Percentiles rank a stretch among this genome's conserved stretches.
Conservation (phyloP, 2,888 invertebrate genomes). For the Seira musarum region DNA sequence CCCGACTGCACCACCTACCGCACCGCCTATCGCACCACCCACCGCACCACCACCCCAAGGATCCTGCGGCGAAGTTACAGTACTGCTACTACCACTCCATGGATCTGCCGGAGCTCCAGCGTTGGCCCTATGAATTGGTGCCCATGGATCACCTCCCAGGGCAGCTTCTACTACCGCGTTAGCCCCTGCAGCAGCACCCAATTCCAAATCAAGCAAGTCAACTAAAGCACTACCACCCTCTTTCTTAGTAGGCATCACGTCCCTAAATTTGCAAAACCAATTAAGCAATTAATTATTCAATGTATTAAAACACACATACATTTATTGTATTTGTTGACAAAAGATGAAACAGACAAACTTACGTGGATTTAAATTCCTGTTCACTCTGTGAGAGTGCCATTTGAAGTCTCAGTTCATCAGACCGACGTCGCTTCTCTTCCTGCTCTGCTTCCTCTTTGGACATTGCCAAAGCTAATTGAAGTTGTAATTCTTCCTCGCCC, state of each 20-base stretch:
- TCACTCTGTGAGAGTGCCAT: conserved; percentile 96
- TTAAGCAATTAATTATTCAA: conserved; percentile 7
- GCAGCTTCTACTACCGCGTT: conserved; percentile 71
- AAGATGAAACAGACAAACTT: conserved; percentile 50
- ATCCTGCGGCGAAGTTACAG: conserved; percentile 66
- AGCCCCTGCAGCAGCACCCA: conserved; percentile 75
- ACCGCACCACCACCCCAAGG: conserved; percentile 61
- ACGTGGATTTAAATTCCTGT: conserved; percentile 85
- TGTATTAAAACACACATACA: no score
- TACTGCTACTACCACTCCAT: conserved; percentile 68
- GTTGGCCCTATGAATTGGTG: conserved; percentile 62
- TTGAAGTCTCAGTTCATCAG: conserved; percentile 96
- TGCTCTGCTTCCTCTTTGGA: conserved; percentile 98
- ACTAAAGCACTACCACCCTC: conserved; percentile 75
- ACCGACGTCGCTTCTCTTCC: conserved; percentile 92
- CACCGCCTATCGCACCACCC: conserved; percentile 21
- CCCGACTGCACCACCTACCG: neutral
- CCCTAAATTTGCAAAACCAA: conserved; percentile 22
- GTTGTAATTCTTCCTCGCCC: conserved; percentile 98
- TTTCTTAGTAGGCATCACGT: conserved; percentile 48
- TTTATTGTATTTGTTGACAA: no score
- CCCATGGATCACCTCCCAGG: conserved; percentile 70
- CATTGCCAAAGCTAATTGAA: conserved; percentile 98
- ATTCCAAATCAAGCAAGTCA: conserved; percentile 87
- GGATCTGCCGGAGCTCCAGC: conserved; percentile 52